phyloP scores from a whole-genome alignment of 2,797 vertebrate genomes.

The Craterocephalus amniculus region DNA sequence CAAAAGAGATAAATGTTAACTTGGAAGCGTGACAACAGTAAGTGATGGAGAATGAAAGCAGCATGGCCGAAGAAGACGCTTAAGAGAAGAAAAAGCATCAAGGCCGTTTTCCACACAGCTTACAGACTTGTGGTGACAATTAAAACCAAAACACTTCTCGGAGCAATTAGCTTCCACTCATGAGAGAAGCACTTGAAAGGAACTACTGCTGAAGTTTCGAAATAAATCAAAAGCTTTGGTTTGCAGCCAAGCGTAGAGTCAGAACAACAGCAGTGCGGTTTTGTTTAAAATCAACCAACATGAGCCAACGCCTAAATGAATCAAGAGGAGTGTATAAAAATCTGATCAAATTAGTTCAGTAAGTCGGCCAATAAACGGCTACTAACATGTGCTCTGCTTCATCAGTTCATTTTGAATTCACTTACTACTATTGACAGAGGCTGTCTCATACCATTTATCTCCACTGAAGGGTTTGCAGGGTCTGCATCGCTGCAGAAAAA shows the following conservation, averaged over 20 bases:
- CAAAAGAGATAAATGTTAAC: no score
- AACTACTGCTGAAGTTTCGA: slow-evolving; percentile 10
- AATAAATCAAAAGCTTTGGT: slow-evolving; percentile 42
- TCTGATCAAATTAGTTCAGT: slow-evolving; percentile 41
- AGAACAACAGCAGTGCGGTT: slow-evolving; percentile 34
- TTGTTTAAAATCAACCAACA: slow-evolving; percentile 47
- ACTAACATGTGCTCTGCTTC: slow-evolving; percentile 12
- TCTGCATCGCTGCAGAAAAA: not conserved
- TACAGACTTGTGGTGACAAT: slow-evolving; percentile 19
- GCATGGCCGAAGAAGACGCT: not conserved
- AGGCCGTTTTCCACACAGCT: slow-evolving; percentile 2
- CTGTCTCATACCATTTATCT: not conserved
- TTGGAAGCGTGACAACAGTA: slow-evolving; percentile 31
- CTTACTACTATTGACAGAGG: not conserved
- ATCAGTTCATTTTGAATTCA: slow-evolving; percentile 24
- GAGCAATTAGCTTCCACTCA: slow-evolving; percentile 28
- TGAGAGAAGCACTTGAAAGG: slow-evolving; percentile 21
- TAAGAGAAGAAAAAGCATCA: slow-evolving; percentile 4
- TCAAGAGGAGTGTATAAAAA: slow-evolving; percentile 36
- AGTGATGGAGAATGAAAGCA: slow-evolving; percentile 13
- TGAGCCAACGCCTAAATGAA: slow-evolving; percentile 32
- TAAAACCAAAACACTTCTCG: slow-evolving; percentile 26
- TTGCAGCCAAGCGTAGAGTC: slow-evolving; percentile 8
- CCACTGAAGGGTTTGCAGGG: no score
- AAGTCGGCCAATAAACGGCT: slow-evolving; percentile 25